Evolutionary conservation across 92 coral and sea anemone genomes (phyloP).

Genomic region (Palythoa caribaeorum): DNA sequence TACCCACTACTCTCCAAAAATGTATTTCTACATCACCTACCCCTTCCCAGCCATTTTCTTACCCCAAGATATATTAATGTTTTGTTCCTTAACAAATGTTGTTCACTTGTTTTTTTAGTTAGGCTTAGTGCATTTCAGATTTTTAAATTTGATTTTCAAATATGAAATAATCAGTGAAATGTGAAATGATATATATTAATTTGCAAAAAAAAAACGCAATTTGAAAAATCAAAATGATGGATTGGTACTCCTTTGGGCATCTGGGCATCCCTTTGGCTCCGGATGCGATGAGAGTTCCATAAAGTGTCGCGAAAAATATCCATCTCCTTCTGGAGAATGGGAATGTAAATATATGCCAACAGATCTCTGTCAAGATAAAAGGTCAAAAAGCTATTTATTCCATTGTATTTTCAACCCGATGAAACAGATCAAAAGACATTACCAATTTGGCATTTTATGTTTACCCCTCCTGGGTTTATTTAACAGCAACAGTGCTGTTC

Average conservation of each 20-base stretch:
- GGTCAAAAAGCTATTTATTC: conserved; percentile 22
- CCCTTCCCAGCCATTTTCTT: too few relatives aligned
- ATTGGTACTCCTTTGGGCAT: conserved; percentile 30
- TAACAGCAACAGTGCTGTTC: conserved; percentile 16
- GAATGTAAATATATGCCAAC: conserved; percentile 26
- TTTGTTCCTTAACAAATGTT: neutral
- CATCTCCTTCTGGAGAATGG: conserved; percentile 20
- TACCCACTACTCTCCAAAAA: too few relatives aligned
- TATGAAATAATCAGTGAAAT: neutral
- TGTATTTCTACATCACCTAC: too few relatives aligned
- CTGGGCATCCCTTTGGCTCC: conserved; percentile 19
- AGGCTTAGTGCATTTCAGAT: neutral
- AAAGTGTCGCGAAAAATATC: conserved; percentile 24
- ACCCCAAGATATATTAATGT: neutral
- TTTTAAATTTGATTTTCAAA: neutral
- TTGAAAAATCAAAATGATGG: neutral
- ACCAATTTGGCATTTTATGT: neutral
- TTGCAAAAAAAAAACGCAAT: neutral
- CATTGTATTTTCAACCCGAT: conserved; percentile 17
- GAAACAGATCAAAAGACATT: conserved; percentile 17
- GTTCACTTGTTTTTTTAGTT: neutral
- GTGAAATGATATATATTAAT: neutral
- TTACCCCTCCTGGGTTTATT: conserved; percentile 10
- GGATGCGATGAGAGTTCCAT: conserved; percentile 20
- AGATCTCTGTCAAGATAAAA: conserved; percentile 22